These are phyloP conservation scores for Drosophila kohkoa DNA, from an alignment of 1,140 invertebrate species.

Conservation along the genomic window DNA sequence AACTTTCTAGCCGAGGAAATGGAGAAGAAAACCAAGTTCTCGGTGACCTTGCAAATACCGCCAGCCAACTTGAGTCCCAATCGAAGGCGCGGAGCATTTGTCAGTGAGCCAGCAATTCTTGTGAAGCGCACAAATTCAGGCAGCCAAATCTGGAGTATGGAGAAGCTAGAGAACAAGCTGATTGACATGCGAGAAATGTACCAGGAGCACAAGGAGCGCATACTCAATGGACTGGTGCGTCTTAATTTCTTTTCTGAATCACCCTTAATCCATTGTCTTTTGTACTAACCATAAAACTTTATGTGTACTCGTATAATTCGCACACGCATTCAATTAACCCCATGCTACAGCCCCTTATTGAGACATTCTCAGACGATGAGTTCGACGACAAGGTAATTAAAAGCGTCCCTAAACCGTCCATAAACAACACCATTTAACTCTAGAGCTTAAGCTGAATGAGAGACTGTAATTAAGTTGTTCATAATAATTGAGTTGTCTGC, in stretches of 20 bases:
- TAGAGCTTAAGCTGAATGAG: slow-evolving; percentile 3
- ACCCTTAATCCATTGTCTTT: slow-evolving; percentile 48
- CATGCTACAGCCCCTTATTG: slow-evolving; percentile 79
- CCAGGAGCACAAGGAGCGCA: slow-evolving; percentile 91
- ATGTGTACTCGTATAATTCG: slow-evolving; percentile 68
- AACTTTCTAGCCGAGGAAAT: slow-evolving; percentile 98
- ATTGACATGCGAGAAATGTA: slow-evolving; percentile 99
- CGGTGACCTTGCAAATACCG: slow-evolving; percentile 98
- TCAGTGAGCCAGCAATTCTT: slow-evolving; percentile 98
- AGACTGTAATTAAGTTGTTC: neutral
- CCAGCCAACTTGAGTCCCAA: slow-evolving; percentile 98
- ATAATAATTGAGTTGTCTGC: slow-evolving; percentile 10
- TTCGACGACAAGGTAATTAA: slow-evolving; percentile 84
- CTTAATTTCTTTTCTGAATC: slow-evolving; percentile 21
- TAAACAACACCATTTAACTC: slow-evolving; percentile 21
- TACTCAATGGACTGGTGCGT: slow-evolving; percentile 83
- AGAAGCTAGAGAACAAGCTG: slow-evolving; percentile 98
- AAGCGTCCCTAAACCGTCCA: slow-evolving; percentile 16
- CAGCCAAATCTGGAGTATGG: slow-evolving; percentile 98
- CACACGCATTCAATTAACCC: slow-evolving; percentile 78
- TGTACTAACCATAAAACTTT: slow-evolving; percentile 74
- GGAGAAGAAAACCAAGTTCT: slow-evolving; percentile 95
- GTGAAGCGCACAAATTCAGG: slow-evolving; percentile 94
- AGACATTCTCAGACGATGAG: slow-evolving; percentile 83
- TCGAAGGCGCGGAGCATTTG: slow-evolving; percentile 96